Conservation (phyloP, 2,113 vertebrate genomes). For the Prunella fulvescens region DNA sequence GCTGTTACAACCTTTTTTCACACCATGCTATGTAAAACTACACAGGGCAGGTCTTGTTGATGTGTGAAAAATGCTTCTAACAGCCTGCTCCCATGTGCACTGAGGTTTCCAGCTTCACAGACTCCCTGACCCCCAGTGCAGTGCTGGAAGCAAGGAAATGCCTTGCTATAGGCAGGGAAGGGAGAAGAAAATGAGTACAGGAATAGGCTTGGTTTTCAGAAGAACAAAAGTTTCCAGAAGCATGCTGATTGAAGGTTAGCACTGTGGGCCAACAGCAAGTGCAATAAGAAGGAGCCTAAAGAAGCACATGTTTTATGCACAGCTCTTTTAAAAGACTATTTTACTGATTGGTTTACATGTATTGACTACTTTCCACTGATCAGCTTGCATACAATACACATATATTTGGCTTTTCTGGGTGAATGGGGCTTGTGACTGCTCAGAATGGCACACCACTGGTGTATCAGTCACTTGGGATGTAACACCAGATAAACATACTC, state of each 20-base stretch:
- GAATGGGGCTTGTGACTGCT: not conserved
- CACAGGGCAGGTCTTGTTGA: conserved; percentile 39
- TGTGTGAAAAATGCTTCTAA: conserved; percentile 40
- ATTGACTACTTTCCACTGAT: not conserved
- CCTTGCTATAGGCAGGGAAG: not conserved
- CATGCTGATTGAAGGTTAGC: not conserved
- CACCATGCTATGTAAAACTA: conserved; percentile 23
- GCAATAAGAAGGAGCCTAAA: not conserved
- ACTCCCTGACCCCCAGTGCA: not conserved
- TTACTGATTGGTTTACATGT: not conserved
- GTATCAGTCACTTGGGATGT: not conserved
- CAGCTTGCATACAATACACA: not conserved
- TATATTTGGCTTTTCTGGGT: not conserved
- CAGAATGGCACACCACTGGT: not conserved
- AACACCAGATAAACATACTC: not conserved
- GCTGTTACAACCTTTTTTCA: not conserved
- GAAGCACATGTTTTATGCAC: not conserved
- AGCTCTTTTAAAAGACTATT: not conserved
- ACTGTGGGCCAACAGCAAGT: not conserved
- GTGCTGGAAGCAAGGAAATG: not conserved
- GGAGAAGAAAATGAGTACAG: not conserved
- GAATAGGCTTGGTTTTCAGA: not conserved
- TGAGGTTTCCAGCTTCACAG: not conserved
- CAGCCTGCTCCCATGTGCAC: not conserved
- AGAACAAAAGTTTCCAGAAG: not conserved